Base-by-base conservation (phyloP, 2,888 invertebrate genomes). In the Drosophila rellima region DNA sequence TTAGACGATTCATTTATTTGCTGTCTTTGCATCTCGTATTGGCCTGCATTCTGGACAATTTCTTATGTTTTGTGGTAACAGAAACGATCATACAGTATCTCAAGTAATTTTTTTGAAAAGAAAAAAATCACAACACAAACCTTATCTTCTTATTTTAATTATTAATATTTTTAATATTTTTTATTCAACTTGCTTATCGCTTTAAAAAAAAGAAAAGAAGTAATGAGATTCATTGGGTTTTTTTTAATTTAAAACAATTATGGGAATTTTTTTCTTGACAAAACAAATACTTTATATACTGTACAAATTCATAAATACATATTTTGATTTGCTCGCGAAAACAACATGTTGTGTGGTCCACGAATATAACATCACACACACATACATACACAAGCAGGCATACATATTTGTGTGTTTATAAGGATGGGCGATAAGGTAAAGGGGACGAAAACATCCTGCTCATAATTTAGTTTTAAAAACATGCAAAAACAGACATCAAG, bases 401-500 rank as follows among this genome's bases (percentile, higher is more conserved):
- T 6, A 31, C 18, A 55, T 6, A 31, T 29, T 47, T 13, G 29
- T 17, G 55, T 26, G 26, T 42, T 29, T 39, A 31, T 42, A 50
- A 26, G 50, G 29, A 50, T 42, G 7, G n/a, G 44, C 11, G 23
- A 42, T 29, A 54, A 35, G 42, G 37, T 45, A 29, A n/a, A 37
- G 26, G 20, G 33, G 55, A 48, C 47, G 33, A 74, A 76, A 74
- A 68, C 72, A 78, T 82, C 75, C 82, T 78, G 74, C 68, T 70
- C 77, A 85, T 85, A 85, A 82, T 70, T 85, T 88, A 74, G 86
- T 66, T 79, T 82, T 64, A 71, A 73, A 77, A 79, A 82, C 82
- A 82, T 82, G 83, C 86, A 80, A 82, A 88, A 88, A 88, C 88
- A 88, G 80, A 87, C 72, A 87, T 82, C 75, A 74, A 70, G 62